Evolutionary conservation across 2,797 vertebrate genomes (phyloP).

Genomic region (Macrochelys suwanniensis): DNA sequence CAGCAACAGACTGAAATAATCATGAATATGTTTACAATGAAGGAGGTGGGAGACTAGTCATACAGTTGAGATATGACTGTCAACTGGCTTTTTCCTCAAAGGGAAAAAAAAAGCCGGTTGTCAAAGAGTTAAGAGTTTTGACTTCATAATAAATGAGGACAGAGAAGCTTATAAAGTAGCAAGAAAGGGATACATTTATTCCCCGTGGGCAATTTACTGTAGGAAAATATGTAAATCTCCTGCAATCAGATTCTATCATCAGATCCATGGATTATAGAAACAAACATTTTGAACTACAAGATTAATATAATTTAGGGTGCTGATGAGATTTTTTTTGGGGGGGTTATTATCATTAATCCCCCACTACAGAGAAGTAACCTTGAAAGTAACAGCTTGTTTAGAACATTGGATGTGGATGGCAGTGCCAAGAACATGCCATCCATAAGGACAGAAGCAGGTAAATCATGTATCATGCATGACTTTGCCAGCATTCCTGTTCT

Average conservation of each 20-base stretch:
- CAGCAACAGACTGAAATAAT: not conserved
- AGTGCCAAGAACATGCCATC: not conserved
- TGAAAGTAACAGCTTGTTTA: not conserved
- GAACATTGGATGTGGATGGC: not conserved
- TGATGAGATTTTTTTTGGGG: not conserved
- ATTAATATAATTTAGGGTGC: not conserved
- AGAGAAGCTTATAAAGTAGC: not conserved
- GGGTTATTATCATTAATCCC: not conserved
- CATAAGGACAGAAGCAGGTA: not conserved
- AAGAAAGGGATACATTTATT: not conserved
- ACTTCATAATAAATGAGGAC: not conserved
- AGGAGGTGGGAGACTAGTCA: not conserved
- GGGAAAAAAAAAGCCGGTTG: not conserved
- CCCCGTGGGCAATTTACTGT: not conserved
- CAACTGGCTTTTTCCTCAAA: not conserved
- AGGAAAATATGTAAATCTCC: not conserved
- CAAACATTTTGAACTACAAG: not conserved
- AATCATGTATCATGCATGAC: not conserved
- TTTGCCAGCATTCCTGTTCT: not conserved
- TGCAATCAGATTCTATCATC: not conserved
- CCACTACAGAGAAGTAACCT: not conserved
- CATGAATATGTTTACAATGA: not conserved
- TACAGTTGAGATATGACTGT: not conserved
- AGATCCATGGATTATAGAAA: not conserved
- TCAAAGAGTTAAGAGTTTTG: not conserved